These are phyloP conservation scores for Hoplodrina blanda DNA, from an alignment of 2,888 invertebrate species.

Conservation along the genomic window DNA sequence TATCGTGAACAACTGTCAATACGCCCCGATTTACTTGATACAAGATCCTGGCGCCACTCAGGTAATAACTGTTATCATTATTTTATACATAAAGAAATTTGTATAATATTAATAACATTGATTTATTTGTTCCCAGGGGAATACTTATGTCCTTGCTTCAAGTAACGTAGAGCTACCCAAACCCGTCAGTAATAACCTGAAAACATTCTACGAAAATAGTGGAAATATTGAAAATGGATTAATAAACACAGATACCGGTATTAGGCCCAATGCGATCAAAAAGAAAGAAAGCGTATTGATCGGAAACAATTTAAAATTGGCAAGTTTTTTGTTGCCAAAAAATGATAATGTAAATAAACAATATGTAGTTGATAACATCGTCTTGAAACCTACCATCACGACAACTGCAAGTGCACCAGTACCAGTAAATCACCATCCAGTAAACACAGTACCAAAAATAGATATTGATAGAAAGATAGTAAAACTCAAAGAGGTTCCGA, in stretches of 20 bases:
- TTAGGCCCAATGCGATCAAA: conserved; percentile 76
- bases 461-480: conserved; percentile 85
- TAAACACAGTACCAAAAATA: conserved; percentile 76
- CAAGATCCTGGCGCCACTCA: conserved; percentile 84
- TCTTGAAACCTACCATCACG: conserved; percentile 77
- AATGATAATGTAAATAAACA: conserved; percentile 74
- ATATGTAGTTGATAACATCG: conserved; percentile 73
- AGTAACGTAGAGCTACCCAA: conserved; percentile 74
- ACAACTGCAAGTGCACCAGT: conserved; percentile 58
- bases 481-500: conserved; percentile 79
- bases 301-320: conserved; percentile 84
- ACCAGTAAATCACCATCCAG: conserved; percentile 60
- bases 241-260: conserved; percentile 67
- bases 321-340: conserved; percentile 84
- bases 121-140: conserved; percentile 76
- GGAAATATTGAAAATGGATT: conserved; percentile 84
- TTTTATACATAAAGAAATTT: conserved; percentile 48
- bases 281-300: conserved; percentile 76
- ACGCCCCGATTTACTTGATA: conserved; percentile 86
- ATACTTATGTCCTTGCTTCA: conserved; percentile 80
- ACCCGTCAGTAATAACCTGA: conserved; percentile 85
- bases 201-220: conserved; percentile 88
- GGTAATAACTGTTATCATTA: conserved; percentile 74
- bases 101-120: conserved; percentile 30
- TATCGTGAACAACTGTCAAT: conserved; percentile 84